A percentile compares a stretch with the other conserved stretches of the same genome.
Evolutionary conservation across 2,797 vertebrate genomes (phyloP).

Genomic region (Muscicapa striata): DNA sequence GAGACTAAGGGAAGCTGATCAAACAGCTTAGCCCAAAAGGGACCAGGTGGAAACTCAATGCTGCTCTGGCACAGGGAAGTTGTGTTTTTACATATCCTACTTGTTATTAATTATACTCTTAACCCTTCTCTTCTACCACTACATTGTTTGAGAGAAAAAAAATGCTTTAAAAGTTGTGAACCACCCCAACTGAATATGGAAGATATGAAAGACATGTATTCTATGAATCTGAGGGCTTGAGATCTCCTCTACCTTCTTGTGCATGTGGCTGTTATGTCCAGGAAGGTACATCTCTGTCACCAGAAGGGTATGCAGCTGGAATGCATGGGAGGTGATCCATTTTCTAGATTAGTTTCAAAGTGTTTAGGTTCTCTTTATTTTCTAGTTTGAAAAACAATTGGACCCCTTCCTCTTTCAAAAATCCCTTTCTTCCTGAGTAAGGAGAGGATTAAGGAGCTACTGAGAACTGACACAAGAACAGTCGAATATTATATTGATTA

Average conservation of each 20-base stretch:
- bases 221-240: background rate
- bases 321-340: background rate
- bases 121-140: constrained; percentile 5
- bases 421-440: background rate
- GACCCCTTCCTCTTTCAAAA: background rate
- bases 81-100: constrained; percentile 55
- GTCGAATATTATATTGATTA: background rate
- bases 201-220: background rate
- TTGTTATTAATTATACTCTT: constrained; percentile 76
- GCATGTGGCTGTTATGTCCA: background rate
- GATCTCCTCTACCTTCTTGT: background rate
- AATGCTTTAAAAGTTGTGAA: constrained; percentile 43
- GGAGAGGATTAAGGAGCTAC: background rate
- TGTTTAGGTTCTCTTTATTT: background rate
- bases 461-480: background rate
- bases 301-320: background rate
- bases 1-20: constrained; percentile 81
- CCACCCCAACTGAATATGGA: background rate
- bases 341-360: background rate
- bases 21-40: constrained; percentile 84
- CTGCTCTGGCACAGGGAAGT: constrained; percentile 74
- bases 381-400: background rate
- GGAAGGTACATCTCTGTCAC: background rate
- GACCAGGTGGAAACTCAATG: constrained; percentile 78
- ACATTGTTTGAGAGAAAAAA: constrained; percentile 51